These are phyloP conservation scores for Brienomyrus longianalis DNA, from an alignment of 2,113 vertebrate species.

Conservation along the genomic window DNA sequence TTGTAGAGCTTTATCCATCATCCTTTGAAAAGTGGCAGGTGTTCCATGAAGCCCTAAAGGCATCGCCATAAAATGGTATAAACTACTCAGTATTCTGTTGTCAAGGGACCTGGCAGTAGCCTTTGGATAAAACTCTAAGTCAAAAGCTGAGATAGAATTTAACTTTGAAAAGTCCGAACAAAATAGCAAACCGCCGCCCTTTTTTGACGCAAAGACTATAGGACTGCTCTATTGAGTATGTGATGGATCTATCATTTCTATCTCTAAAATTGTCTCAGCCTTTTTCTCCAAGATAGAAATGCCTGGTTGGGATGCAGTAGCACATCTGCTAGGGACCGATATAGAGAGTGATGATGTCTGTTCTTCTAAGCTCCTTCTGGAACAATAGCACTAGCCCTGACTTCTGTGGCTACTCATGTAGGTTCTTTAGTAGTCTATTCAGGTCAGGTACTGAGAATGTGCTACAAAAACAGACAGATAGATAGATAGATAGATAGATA, in stretches of 20 bases:
- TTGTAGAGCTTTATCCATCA: slow-evolving; percentile 4
- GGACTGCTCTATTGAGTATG: neutral
- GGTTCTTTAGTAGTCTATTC: neutral
- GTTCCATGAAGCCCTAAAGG: neutral
- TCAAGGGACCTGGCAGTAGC: slow-evolving; percentile 3
- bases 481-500: neutral
- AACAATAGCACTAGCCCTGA: neutral
- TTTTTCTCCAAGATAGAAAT: neutral
- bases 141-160: neutral
- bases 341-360: neutral
- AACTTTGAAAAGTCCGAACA: neutral
- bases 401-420: neutral
- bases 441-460: neutral
- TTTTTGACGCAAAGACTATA: neutral
- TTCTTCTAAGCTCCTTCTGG: neutral
- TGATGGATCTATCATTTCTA: slow-evolving; percentile 1
- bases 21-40: slow-evolving; percentile 3
- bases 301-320: neutral
- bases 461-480: neutral
- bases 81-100: slow-evolving; percentile 7
- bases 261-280: neutral
- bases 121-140: slow-evolving; percentile 5
- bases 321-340: neutral
- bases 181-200: neutral
- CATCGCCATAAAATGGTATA: neutral